phyloP scores from a whole-genome alignment of 2,888 invertebrate species.

The Seira musarum region DNA sequence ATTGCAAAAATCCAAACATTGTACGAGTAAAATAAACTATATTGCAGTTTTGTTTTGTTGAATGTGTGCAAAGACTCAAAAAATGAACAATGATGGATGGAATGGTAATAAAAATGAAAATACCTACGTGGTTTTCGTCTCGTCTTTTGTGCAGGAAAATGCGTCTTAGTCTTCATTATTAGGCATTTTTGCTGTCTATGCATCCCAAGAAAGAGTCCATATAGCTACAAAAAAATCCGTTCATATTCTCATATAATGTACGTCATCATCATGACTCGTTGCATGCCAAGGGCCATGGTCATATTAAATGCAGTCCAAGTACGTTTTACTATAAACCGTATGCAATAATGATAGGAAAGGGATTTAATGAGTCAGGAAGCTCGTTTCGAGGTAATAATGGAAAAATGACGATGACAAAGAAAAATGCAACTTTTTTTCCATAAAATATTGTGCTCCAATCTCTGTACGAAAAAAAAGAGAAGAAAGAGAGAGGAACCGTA shows the following conservation, averaged over 20 bases:
- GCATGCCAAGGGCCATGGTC: slow-evolving; percentile 53
- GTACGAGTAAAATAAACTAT: no score
- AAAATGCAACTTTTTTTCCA: slow-evolving; percentile 46
- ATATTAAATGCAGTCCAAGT: slow-evolving; percentile 30
- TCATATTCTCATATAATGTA: background rate
- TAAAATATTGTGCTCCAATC: background rate
- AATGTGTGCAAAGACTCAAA: background rate
- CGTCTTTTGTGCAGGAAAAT: background rate
- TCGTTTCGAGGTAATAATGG: slow-evolving; percentile 17
- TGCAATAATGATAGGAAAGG: background rate
- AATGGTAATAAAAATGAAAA: background rate
- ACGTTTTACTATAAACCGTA: background rate
- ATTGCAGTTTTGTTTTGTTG: no score
- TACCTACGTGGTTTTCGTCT: background rate
- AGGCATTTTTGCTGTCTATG: slow-evolving; percentile 19
- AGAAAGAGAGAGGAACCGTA: background rate
- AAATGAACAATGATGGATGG: slow-evolving; percentile 1
- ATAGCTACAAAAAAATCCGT: background rate
- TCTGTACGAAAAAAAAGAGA: background rate
- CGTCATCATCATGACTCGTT: slow-evolving; percentile 22
- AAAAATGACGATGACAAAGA: slow-evolving; percentile 16
- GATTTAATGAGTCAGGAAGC: slow-evolving; percentile 39
- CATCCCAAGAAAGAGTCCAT: slow-evolving; percentile 13
- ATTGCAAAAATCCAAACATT: background rate
- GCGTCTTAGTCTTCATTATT: background rate